A percentile compares a stretch with the other conserved stretches of the same genome.
Conservation (phyloP, 1,140 invertebrate genomes). For the Euura lappo region DNA sequence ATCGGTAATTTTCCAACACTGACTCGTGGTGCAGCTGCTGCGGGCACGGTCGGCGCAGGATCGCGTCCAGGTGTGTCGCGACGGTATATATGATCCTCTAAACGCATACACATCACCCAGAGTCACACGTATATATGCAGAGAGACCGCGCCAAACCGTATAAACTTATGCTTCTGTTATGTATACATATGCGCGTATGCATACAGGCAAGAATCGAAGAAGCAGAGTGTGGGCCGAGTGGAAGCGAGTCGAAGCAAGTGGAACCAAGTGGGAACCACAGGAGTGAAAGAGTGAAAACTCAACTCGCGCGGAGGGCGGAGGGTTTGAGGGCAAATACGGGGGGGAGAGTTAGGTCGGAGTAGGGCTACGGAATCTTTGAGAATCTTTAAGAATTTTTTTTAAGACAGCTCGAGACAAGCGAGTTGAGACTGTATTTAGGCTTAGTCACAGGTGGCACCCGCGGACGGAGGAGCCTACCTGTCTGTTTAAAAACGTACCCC, state of each 20-base stretch:
- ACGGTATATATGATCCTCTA: slow-evolving; percentile 22
- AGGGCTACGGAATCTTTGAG: slow-evolving; percentile 5
- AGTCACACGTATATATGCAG: too few species aligned
- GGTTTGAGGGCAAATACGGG: neutral
- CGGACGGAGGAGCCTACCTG: slow-evolving; percentile 20
- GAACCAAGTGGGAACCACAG: neutral
- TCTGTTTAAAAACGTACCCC: slow-evolving; percentile 18
- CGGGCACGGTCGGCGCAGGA: slow-evolving; percentile 8
- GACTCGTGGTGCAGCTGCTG: neutral
- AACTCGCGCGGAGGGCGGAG: neutral
- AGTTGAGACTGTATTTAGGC: slow-evolving; percentile 41
- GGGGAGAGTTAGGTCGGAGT: neutral
- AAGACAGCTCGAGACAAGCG: slow-evolving; percentile 12
- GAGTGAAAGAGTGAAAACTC: slow-evolving; percentile 4
- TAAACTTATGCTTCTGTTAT: too few species aligned
- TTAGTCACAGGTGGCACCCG: slow-evolving; percentile 31
- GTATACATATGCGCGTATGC: too few species aligned
- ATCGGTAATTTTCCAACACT: slow-evolving; percentile 22
- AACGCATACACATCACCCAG: neutral
- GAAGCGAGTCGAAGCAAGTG: slow-evolving; percentile 5
- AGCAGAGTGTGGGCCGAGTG: neutral
- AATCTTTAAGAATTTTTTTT: slow-evolving; percentile 8
- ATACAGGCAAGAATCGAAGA: neutral
- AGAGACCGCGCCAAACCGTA: too few species aligned
- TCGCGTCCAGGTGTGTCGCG: slow-evolving; percentile 26